Conservation (phyloP, 2,888 invertebrate genomes). For the Meta bourneti region DNA sequence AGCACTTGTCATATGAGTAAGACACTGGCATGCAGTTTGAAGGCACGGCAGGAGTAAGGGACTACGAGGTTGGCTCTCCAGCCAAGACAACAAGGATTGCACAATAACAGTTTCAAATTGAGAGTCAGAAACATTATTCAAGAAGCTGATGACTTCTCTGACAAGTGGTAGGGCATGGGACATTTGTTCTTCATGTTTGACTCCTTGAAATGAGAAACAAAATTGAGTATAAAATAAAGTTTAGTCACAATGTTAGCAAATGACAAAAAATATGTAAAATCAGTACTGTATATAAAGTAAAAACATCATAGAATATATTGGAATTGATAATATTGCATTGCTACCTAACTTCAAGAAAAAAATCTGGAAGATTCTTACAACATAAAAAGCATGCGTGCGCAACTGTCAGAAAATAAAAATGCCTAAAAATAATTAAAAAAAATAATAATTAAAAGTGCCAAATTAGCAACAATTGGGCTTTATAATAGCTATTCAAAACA, state of each 20-base stretch:
- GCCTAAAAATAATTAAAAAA: too few species aligned
- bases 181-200: slow-evolving; percentile 45
- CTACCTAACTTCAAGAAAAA: too few species aligned
- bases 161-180: slow-evolving; percentile 56
- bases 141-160: slow-evolving; percentile 42
- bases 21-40: slow-evolving; percentile 50
- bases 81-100: slow-evolving; percentile 42
- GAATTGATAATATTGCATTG: too few species aligned
- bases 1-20: slow-evolving; percentile 35
- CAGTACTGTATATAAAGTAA: too few species aligned
- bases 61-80: slow-evolving; percentile 40
- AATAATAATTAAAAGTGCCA: too few species aligned
- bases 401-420: too few species aligned
- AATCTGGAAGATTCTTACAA: too few species aligned
- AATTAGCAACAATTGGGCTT: too few species aligned
- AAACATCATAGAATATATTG: too few species aligned
- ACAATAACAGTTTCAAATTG: slow-evolving; percentile 13
- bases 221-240: neutral
- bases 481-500: too few species aligned
- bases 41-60: slow-evolving; percentile 58
- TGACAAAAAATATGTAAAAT: too few species aligned
- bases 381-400: too few species aligned
- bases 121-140: slow-evolving; percentile 48
- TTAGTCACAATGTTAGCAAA: neutral
- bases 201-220: slow-evolving; percentile 29